Percentiles rank a stretch among this genome's conserved stretches.
phyloP scores from a whole-genome alignment of 1,140 invertebrate genomes.

The Catajapyx aquilonaris region DNA sequence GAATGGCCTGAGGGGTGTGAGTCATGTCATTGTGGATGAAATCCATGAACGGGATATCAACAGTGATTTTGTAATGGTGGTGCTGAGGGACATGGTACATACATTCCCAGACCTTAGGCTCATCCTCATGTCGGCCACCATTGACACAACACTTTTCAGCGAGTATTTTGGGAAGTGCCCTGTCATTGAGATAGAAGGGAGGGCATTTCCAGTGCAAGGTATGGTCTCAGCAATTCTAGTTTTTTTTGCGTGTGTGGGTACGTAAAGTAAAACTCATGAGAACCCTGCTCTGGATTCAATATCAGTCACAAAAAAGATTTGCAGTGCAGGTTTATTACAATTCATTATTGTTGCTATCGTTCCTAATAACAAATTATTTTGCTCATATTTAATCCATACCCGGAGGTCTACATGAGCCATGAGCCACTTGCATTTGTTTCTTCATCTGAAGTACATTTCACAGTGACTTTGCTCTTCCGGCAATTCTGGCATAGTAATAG shows the following conservation, averaged over 20 bases:
- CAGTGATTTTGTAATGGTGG: slow-evolving; percentile 86
- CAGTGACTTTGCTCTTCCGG: too few species aligned
- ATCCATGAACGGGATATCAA: slow-evolving; percentile 95
- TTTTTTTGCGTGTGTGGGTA: slow-evolving; percentile 6
- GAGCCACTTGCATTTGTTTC: too few species aligned
- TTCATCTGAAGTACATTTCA: too few species aligned
- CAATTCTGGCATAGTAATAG: too few species aligned
- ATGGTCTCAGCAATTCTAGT: slow-evolving; percentile 5
- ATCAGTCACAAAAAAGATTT: too few species aligned
- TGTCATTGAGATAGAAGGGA: slow-evolving; percentile 50
- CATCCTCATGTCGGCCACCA: slow-evolving; percentile 94
- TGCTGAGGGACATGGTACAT: slow-evolving; percentile 77
- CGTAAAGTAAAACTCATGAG: too few species aligned
- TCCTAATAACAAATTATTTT: too few species aligned
- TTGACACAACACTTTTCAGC: slow-evolving; percentile 75
- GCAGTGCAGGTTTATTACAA: too few species aligned
- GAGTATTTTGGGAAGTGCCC: slow-evolving; percentile 81
- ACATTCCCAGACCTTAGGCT: slow-evolving; percentile 72
- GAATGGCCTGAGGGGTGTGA: slow-evolving; percentile 61
- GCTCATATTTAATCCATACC: too few species aligned
- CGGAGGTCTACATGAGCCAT: too few species aligned
- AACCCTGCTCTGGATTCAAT: too few species aligned
- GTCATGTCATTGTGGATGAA: slow-evolving; percentile 88
- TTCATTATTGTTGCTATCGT: too few species aligned
- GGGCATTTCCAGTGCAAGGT: slow-evolving; percentile 51